Base-by-base conservation (phyloP, 37 sponge, comb jelly and placozoan genomes). In the Theonella swinhoei region DNA sequence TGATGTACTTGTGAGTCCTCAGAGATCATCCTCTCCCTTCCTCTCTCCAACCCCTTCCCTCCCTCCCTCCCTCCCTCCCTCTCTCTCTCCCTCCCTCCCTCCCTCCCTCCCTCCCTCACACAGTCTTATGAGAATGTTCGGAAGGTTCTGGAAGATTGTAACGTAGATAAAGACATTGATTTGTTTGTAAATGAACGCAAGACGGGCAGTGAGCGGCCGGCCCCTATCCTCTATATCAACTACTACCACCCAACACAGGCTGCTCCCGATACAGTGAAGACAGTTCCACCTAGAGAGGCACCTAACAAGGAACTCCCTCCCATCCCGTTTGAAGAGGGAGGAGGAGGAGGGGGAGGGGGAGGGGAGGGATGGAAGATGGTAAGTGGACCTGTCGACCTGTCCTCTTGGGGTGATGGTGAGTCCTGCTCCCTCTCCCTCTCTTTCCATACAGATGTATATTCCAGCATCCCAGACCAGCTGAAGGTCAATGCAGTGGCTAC, bases 131-230 rank as follows among this genome's bases (percentile, higher is more conserved):
- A 95, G 73, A 83, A 84, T 1, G 73, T 92, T 0, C 96, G 96
- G 1, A 87, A 92, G 62, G 28, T 34, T 43, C 89, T 96, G 35
- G 96, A 96, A 71, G 72, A 70, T 17, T 96, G 96, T 83, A 83
- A 93, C 64, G 75, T 92, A 14, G 96, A 96, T 65, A 85, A 80
- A 33, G 96, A 96, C 72, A 96, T 92, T 74, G 91, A 96, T 30
- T 65, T 90, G 70, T 96, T 96, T 90, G 96, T 96, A 0, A 74
- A 62, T 30, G 87, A 87, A 59, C 77, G 68, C 11, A 38, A 76
- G 3, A 93, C 94, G 20, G 94, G 96, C 14, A 62, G 77, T 2
- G 94, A 88, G 19, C 60, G 85, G 77, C 96, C 96, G 62, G 85
- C 76, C 42, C 43, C 82, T n/a, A 76, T 94, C 23, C 86, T n/a